Evolutionary conservation across 2,113 vertebrate species (phyloP), one percentile per base, ranked within the genome.

Genomic region (Lonchura striata): DNA sequence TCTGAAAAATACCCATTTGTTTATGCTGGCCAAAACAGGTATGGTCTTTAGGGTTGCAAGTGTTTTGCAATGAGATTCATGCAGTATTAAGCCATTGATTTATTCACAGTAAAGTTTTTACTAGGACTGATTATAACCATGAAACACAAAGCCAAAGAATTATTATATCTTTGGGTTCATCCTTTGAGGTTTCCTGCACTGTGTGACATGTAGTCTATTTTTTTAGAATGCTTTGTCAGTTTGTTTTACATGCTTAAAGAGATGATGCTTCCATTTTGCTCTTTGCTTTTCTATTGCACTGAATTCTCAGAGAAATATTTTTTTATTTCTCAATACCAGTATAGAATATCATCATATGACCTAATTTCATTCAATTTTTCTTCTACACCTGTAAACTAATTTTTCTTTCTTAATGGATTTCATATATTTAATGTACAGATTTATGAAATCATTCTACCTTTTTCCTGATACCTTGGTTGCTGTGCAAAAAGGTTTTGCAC

Each of bases 71-170:
- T 84, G 57, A 90, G 82, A 85, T 46, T 79, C 37, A 57, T 59
- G 52, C 66, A 15, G 9, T 72, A 42, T 92, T 92, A 83, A 96
- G 50, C 64, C 63, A 42, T 24, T 86, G 44, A 90, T 96, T 94
- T 93, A 41, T 82, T 80, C 42, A 76, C 33, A 76, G 69, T 84
- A 61, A 22, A 78, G 7, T 72, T 97, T 96, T 86, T 81, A 77
- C 68, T 17, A 79, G 83, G 27, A 52, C 70, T 90, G 59, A 92
- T 94, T 91, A 92, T 96, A 91, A 68, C 84, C 18, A n/a, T 91
- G 88, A 96, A 80, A 90, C 71, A 93, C 71, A 89, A 82, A 86
- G 93, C 53, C 3, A 2, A 86, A 66, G 53, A 86, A 77, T 91
- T 71, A 69, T 71, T 71, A 3, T 24, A 31, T 95, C 66, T 93